Evolutionary conservation across 2,113 vertebrate genomes (phyloP), one percentile per base, ranked within the genome.

Genomic region (Bujurquina vittata): DNA sequence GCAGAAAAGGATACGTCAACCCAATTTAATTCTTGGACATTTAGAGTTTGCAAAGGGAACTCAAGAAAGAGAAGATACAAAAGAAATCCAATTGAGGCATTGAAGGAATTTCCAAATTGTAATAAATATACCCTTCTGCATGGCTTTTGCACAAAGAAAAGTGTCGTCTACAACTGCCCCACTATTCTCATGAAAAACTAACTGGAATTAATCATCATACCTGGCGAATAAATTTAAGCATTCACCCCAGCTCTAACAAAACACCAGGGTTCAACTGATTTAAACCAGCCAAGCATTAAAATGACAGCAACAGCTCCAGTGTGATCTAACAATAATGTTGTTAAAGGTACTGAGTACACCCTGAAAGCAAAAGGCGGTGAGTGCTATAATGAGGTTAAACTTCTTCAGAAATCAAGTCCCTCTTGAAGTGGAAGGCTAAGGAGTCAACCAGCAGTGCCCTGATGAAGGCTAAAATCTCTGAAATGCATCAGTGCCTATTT

Each of bases 401-500:
- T 60, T 80, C 54, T 76, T 55, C 18, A 67, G 22, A 84, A 88
- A 87, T 65, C 75, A 40, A 57, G 84, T 26, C n/a, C 3, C 52
- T 80, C 52, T 75, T 87, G 46, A 83, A 87, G 74, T 59, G 77
- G 57, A 69, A 62, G 54, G 60, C 83, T 82, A 87, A 89, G 73
- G 33, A 49, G 67, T 89, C 81, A 79, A 61, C 9, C 59, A 75
- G 65, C 60, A 29, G 35, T 29, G 76, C 10, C 26, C 67, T 3
- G 72, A 76, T 58, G 62, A 65, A 79, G 74, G 35, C 59, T 77
- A 26, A 81, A 84, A 73, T 63, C 56, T 59, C 78, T 80, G 69
- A 87, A 83, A 80, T 75, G 55, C 82, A 77, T 77, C 76, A n/a
- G 52, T 33, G 56, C 29, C 80, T 85, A 84, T 85, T 90, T 86